Conservation (phyloP, 1,140 invertebrate genomes). For the Gonioctena quinquepunctata region DNA sequence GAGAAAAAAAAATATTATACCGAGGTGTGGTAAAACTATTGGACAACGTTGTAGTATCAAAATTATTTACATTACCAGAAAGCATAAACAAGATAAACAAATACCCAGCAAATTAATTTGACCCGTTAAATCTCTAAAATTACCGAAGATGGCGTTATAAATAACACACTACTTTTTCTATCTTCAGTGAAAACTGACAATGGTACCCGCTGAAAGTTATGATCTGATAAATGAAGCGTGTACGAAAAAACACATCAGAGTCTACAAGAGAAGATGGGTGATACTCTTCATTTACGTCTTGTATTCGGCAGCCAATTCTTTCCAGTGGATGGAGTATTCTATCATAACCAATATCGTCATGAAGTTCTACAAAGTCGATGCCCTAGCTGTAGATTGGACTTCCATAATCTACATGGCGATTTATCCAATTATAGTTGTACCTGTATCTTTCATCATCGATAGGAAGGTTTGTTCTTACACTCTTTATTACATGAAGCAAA, state of each 20-base stretch:
- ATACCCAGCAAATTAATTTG: no score
- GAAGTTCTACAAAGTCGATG: conserved; percentile 61
- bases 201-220: not conserved
- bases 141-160: no score
- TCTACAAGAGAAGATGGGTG: conserved; percentile 37
- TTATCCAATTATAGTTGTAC: conserved; percentile 44
- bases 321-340: conserved; percentile 63
- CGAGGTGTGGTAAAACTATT: no score
- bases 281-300: conserved; percentile 34
- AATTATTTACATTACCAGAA: no score
- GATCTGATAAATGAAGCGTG: not conserved
- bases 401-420: conserved; percentile 44
- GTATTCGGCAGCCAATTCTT: conserved; percentile 57
- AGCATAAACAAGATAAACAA: no score
- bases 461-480: conserved; percentile 41
- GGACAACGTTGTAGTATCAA: no score
- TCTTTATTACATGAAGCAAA: no score
- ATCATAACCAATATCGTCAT: conserved; percentile 61
- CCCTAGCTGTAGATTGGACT: conserved; percentile 68
- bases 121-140: no score
- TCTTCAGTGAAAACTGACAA: not conserved
- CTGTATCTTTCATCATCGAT: conserved; percentile 43
- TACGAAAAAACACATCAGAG: not conserved
- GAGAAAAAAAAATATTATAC: no score
- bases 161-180: not conserved